Percentiles rank a stretch among this genome's conserved stretches.
These are phyloP conservation scores for Elephas maximus DNA, from an alignment of 2,113 vertebrate species.

Conservation along the genomic window DNA sequence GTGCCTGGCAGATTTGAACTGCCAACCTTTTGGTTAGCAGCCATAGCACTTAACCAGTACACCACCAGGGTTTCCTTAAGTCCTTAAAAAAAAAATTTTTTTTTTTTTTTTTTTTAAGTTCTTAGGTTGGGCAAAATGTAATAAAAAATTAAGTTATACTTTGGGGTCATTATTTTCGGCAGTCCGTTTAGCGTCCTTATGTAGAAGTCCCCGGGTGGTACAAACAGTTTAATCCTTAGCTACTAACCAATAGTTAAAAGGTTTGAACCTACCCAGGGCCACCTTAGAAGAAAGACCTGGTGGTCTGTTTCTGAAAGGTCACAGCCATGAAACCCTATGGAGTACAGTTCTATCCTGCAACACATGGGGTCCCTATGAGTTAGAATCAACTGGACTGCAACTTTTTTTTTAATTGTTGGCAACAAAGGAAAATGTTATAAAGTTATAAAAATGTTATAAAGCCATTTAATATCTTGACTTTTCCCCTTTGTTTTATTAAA, in stretches of 20 bases:
- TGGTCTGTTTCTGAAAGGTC: neutral
- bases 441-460: neutral
- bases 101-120: neutral
- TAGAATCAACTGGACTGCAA: neutral
- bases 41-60: too few species aligned
- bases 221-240: neutral
- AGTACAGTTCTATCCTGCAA: neutral
- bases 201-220: neutral
- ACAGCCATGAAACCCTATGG: neutral
- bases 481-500: neutral
- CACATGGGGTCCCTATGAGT: neutral
- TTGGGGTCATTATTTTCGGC: neutral
- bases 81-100: neutral
- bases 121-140: neutral
- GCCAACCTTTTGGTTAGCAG: too few species aligned
- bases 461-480: neutral
- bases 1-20: too few species aligned
- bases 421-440: conserved; percentile 11
- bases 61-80: neutral
- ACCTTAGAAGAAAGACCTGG: neutral
- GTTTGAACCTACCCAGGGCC: neutral
- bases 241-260: neutral
- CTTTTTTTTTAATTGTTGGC: neutral
- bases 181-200: neutral
- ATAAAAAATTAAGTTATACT: neutral